Evolutionary conservation across 1,140 invertebrate species (phyloP).

Genomic region (Thaumatotibia leucotreta): DNA sequence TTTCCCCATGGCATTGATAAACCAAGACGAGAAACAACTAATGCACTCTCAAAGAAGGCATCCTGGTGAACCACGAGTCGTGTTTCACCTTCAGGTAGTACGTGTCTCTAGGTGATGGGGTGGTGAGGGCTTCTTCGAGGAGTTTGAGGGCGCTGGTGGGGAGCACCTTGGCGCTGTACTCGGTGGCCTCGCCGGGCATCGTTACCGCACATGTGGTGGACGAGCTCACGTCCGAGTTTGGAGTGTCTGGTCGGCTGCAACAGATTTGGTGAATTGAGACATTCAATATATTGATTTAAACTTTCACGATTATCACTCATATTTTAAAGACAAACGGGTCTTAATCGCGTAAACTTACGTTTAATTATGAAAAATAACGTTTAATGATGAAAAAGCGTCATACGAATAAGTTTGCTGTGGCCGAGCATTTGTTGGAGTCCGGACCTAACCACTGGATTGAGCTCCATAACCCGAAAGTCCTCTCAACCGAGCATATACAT

Average conservation of each 20-base stretch:
- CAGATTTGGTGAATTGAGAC: too few relatives aligned
- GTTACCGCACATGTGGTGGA: slow-evolving; percentile 66
- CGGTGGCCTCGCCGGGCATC: slow-evolving; percentile 69
- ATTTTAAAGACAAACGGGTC: too few relatives aligned
- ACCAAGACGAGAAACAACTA: slow-evolving; percentile 6
- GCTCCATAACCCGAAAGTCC: too few relatives aligned
- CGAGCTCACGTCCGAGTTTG: slow-evolving; percentile 58
- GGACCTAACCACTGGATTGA: too few relatives aligned
- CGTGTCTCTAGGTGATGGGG: slow-evolving; percentile 60
- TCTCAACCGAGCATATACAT: too few relatives aligned
- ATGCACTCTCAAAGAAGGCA: slow-evolving; percentile 66
- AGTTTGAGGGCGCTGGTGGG: slow-evolving; percentile 63
- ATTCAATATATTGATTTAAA: too few relatives aligned
- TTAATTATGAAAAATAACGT: too few relatives aligned
- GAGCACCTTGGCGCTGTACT: slow-evolving; percentile 68
- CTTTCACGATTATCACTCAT: too few relatives aligned
- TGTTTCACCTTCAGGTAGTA: slow-evolving; percentile 73
- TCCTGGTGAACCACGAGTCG: slow-evolving; percentile 74
- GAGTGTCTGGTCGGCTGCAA: slow-evolving; percentile 70
- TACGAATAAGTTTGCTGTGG: too few relatives aligned
- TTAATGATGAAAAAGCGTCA: too few relatives aligned
- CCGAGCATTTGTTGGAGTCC: too few relatives aligned
- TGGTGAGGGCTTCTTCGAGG: slow-evolving; percentile 66
- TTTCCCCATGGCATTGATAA: neutral
- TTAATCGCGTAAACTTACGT: too few relatives aligned